Conservation (phyloP, 2,888 invertebrate species). For the Argyresthia albistria region DNA sequence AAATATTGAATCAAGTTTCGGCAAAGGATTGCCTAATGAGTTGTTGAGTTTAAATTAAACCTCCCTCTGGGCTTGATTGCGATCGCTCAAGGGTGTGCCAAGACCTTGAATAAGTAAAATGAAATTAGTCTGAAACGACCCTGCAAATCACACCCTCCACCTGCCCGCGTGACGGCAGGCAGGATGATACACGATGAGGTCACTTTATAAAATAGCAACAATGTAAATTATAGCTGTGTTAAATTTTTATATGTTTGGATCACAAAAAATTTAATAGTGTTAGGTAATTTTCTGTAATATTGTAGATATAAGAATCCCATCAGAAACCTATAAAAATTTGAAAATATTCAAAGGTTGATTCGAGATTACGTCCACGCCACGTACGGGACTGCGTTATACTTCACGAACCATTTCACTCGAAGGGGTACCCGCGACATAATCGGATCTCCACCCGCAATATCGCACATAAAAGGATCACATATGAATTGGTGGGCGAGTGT, state of each 20-base stretch:
- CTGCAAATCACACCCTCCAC: slow-evolving; percentile 25
- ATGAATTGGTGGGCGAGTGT: slow-evolving; percentile 30
- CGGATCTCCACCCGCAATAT: slow-evolving; percentile 14
- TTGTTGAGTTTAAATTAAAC: slow-evolving; percentile 25
- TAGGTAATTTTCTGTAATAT: too few relatives aligned
- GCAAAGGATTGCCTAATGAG: slow-evolving; percentile 41
- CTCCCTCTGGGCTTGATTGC: slow-evolving; percentile 27
- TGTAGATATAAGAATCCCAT: too few relatives aligned
- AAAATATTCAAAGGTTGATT: too few relatives aligned
- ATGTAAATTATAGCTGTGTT: too few relatives aligned
- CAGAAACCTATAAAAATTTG: too few relatives aligned
- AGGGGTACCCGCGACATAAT: slow-evolving; percentile 29
- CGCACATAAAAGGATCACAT: slow-evolving; percentile 31
- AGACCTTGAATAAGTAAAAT: slow-evolving; percentile 64
- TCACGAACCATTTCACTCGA: slow-evolving; percentile 33
- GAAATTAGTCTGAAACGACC: slow-evolving; percentile 45
- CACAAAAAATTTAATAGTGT: too few relatives aligned
- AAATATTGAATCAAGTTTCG: slow-evolving; percentile 11
- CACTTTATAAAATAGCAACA: too few relatives aligned
- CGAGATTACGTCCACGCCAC: too few relatives aligned
- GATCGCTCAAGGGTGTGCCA: slow-evolving; percentile 33
- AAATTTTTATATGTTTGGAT: too few relatives aligned
- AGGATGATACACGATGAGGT: too few relatives aligned
- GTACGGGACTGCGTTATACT: slow-evolving; percentile 13
- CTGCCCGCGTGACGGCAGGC: slow-evolving; percentile 1